Base-by-base conservation (phyloP, 2,113 vertebrate genomes). In the Pagrus major region DNA sequence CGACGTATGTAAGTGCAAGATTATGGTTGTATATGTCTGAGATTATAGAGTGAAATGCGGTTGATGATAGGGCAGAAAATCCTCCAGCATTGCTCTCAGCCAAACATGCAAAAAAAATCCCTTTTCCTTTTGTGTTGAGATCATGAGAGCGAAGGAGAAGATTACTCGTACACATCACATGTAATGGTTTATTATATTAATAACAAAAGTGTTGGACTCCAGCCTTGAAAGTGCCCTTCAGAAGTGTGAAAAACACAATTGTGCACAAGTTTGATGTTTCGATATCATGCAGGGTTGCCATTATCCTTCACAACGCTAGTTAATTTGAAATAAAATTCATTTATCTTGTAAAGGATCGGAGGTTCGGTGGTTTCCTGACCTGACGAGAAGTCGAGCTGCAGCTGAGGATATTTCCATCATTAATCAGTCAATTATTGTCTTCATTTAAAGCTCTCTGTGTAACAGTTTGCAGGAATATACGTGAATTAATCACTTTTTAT, bases 1-100 rank as follows among this genome's bases (percentile, higher is more conserved):
- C 4, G 2, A 47, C 49, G 79, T n/a, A 21, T 90, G 76, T 76
- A 81, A 81, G 52, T 73, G 33, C 4, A 31, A 78, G 74, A 88
- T 88, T 88, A 86, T 70, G 52, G 37, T n/a, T 56, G 49, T 80
- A 29, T 60, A 58, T 74, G 72, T 74, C 41, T 21, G 5, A 77
- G 64, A 78, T 87, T 70, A 89, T 8, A 31, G 23, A 63, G 76
- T 44, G 10, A 82, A 76, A 79, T 35, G 29, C 52, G 81, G 61
- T 10, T 49, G 14, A 54, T 72, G 29, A 67, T 44, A 23, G 64
- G 69, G 70, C 25, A 51, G 41, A 54, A 63, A 60, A 61, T 71
- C 41, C 41, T 58, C 67, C 12, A 15, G 35, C 51, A 42, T n/a
- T 39, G 52, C 27, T 76, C 12, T 54, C 14, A n/a, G 49, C n/a